phyloP scores from a whole-genome alignment of 2,888 invertebrate species.

The Pterobdella sp. region DNA sequence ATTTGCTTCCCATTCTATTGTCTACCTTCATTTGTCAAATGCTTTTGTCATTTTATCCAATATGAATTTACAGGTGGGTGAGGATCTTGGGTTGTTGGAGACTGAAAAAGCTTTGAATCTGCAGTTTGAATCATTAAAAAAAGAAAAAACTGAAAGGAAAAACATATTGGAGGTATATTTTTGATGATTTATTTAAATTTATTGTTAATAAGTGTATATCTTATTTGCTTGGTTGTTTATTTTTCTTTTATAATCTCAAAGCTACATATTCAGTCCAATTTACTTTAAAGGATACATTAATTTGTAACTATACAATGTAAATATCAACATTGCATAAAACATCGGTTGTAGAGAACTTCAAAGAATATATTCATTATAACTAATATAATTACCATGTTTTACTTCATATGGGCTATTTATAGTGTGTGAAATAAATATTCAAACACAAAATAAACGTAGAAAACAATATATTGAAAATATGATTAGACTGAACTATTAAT shows the following conservation, averaged over 20 bases:
- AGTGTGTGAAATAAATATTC: not conserved
- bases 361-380: too few relatives aligned
- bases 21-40: too few relatives aligned
- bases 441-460: not conserved
- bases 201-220: not conserved
- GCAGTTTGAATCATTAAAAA: conserved; percentile 42
- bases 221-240: not conserved
- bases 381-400: too few relatives aligned
- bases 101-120: conserved; percentile 43
- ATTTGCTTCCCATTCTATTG: too few relatives aligned
- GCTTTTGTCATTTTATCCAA: too few relatives aligned
- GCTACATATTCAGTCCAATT: too few relatives aligned
- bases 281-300: too few relatives aligned
- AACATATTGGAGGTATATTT: conserved; percentile 39
- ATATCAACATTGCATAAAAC: too few relatives aligned
- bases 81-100: conserved; percentile 42
- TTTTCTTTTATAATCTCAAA: too few relatives aligned
- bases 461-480: too few relatives aligned
- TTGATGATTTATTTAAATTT: not conserved
- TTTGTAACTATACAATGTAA: too few relatives aligned
- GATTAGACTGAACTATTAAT: not conserved
- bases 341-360: too few relatives aligned
- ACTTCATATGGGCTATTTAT: not conserved
- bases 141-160: conserved; percentile 46
- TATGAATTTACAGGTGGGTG: conserved; percentile 32